Conservation (phyloP, 2,797 vertebrate species). For the Syndactyla subalaris region DNA sequence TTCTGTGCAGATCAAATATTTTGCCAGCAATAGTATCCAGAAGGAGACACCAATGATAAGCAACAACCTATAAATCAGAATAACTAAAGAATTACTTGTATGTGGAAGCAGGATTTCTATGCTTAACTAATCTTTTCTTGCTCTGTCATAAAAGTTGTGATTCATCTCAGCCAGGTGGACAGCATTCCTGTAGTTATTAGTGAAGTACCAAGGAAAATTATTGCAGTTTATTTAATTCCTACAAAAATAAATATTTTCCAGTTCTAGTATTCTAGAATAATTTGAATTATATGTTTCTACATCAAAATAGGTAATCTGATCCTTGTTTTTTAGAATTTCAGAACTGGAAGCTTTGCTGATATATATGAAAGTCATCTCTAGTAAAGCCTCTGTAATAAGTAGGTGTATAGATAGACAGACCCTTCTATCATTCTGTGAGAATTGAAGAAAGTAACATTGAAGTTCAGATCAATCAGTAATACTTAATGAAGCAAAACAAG, state of each 20-base stretch:
- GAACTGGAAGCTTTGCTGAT: not conserved
- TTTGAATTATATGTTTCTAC: not conserved
- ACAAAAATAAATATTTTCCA: not conserved
- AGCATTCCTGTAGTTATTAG: not conserved
- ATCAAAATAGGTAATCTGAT: not conserved
- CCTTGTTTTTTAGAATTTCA: not conserved
- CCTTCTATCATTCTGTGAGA: not conserved
- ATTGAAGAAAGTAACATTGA: not conserved
- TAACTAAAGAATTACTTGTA: not conserved
- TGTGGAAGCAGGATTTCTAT: not conserved
- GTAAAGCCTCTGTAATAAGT: not conserved
- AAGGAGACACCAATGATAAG: not conserved
- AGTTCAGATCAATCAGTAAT: not conserved
- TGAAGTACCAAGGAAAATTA: not conserved
- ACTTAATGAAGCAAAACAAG: not conserved
- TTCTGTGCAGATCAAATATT: not conserved
- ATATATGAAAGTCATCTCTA: not conserved
- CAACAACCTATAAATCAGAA: not conserved
- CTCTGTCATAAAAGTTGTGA: not conserved
- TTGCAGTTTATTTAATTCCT: not conserved
- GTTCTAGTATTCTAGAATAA: not conserved
- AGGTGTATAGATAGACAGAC: not conserved
- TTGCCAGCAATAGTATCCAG: not conserved
- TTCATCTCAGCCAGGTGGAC: not conserved
- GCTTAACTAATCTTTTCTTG: not conserved